A percentile compares a stretch with the other conserved stretches of the same genome.
Evolutionary conservation across 2,888 invertebrate genomes (phyloP).

Genomic region (Baronia brevicornis): DNA sequence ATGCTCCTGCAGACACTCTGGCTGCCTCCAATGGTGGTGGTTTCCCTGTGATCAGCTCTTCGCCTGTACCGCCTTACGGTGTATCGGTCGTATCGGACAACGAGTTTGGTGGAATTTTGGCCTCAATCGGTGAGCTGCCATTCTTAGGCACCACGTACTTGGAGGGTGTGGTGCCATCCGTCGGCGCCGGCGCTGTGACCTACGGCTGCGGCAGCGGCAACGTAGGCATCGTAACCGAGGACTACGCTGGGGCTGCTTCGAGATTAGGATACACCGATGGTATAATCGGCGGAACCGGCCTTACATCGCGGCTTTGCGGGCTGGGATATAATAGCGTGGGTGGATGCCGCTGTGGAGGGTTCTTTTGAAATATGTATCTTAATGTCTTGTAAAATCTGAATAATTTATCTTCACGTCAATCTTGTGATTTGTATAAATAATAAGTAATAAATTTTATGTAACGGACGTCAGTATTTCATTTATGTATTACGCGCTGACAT

Average conservation of each 20-base stretch:
- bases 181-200: constrained; percentile 17
- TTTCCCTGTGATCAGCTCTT: constrained; percentile 17
- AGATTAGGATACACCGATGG: not conserved
- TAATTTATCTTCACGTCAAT: too few relatives aligned
- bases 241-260: not conserved
- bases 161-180: constrained; percentile 18
- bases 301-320: too few relatives aligned
- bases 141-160: constrained; percentile 21
- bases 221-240: constrained; percentile 16
- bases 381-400: too few relatives aligned
- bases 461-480: too few relatives aligned
- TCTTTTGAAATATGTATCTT: too few relatives aligned
- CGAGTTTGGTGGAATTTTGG: constrained; percentile 25
- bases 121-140: constrained; percentile 22
- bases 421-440: too few relatives aligned
- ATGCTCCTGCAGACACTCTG: too few relatives aligned
- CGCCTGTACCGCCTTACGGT: constrained; percentile 24
- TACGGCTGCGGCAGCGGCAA: constrained; percentile 21
- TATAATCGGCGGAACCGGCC: too few relatives aligned
- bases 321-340: too few relatives aligned
- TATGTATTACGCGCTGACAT: too few relatives aligned
- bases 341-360: too few relatives aligned
- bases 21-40: constrained; percentile 13
- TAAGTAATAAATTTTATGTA: too few relatives aligned
- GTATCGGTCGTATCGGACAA: constrained; percentile 28